phyloP scores from a whole-genome alignment of 2,888 invertebrate species.

The Tanypteryx hageni region DNA sequence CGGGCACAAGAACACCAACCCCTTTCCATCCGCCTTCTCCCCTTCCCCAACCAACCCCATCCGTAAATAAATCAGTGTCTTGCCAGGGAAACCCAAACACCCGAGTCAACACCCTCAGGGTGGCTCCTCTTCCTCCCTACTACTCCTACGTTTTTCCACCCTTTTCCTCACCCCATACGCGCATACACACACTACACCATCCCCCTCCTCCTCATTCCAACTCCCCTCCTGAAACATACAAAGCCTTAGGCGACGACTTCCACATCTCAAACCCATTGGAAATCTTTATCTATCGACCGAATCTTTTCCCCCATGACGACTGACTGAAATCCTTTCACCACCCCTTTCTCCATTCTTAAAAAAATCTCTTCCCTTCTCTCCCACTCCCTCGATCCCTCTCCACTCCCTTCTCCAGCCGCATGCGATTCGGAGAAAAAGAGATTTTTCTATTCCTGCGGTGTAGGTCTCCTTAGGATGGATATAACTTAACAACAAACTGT shows the following conservation, averaged over 20 bases:
- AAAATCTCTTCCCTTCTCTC: background rate
- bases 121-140: background rate
- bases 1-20: background rate
- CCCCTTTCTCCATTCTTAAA: background rate
- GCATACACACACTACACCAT: no score
- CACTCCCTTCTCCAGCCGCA: background rate
- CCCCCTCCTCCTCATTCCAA: background rate
- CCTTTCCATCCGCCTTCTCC: background rate
- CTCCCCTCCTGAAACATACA: background rate
- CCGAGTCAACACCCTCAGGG: slow-evolving; percentile 17
- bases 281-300: background rate
- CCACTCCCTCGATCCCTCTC: background rate
- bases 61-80: slow-evolving; percentile 32
- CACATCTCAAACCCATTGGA: background rate
- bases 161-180: background rate
- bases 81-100: slow-evolving; percentile 15
- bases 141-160: background rate
- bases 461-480: no score
- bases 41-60: background rate
- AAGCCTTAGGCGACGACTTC: background rate
- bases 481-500: no score
- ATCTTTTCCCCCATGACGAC: background rate
- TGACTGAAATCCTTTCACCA: background rate
- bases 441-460: no score
- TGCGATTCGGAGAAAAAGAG: no score